These are phyloP conservation scores for Nesoenas mayeri DNA, from an alignment of 2,113 vertebrate genomes.

Conservation along the genomic window DNA sequence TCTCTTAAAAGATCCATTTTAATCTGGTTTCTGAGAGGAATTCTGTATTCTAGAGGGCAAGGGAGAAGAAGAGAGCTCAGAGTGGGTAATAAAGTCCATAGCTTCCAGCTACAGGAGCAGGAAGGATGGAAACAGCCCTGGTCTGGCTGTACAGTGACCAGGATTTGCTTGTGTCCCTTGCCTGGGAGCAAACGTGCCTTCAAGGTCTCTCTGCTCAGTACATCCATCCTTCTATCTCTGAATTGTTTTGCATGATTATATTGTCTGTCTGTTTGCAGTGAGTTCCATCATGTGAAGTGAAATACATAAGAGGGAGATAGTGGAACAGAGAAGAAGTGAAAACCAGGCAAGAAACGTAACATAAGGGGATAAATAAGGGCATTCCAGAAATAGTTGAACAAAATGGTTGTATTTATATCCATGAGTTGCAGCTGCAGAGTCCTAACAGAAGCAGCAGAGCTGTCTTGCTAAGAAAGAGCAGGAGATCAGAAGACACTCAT, in stretches of 20 bases:
- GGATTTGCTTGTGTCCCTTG: neutral
- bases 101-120: neutral
- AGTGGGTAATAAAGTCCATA: neutral
- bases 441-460: neutral
- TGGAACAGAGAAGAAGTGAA: neutral
- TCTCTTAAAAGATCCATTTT: neutral
- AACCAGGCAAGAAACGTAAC: neutral
- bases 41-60: neutral
- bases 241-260: neutral
- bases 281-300: neutral
- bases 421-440: neutral
- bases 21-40: neutral
- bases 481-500: neutral
- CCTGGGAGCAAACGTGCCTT: neutral
- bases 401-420: neutral
- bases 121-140: neutral
- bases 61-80: neutral
- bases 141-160: neutral
- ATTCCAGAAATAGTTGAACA: neutral
- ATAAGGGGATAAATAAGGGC: neutral
- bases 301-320: neutral
- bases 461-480: neutral
- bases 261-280: neutral
- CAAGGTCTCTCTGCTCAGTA: neutral
- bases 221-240: neutral